Evolutionary conservation across 2,888 invertebrate genomes (phyloP), one percentile per base, ranked within the genome.

Genomic region (Mayetiola destructor): DNA sequence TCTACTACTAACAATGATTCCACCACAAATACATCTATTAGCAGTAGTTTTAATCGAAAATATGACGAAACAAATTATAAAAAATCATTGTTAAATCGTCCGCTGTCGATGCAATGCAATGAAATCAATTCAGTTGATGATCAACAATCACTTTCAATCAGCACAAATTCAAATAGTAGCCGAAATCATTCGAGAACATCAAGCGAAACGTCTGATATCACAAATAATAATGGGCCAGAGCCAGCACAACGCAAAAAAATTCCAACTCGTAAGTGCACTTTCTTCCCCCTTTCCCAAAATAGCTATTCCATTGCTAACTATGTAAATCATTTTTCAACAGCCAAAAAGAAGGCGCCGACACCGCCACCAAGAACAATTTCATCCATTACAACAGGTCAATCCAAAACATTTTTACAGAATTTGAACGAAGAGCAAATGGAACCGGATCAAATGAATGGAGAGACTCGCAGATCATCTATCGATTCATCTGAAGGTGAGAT

Each of bases 171-270:
- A 27, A 16, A 18, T 35, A n/a, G 30, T 12, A 42, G n/a, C 14
- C 35, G 23, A 21, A 39, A 32, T 30, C 57, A 58, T 53, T 59
- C 58, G 32, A 36, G 57, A 30, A 60, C 57, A 14, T 53, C 58
- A 1, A 60, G 59, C 21, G 59, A 60, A 30, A 59, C 59, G 12
- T 56, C 57, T 12, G 60, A 60, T 36, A 36, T 53, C 27, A 36
- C 20, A n/a, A 57, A 60, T 10, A 29, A 37, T 10, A 56, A 61
- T 42, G 59, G 65, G 3, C 71, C 72, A 1, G 71, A 70, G 57
- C 72, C 71, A 9, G 67, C 67, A 29, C 72, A 71, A 1, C 64
- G 72, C 14, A 70, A 69, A 32, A 66, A 65, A 12, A 59, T 69
- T 16, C 56, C 66, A 20, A 53, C 39, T 23, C 55, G 62, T 62